Conservation (phyloP, 2,888 invertebrate genomes). For the Mellilla xanthometata region DNA sequence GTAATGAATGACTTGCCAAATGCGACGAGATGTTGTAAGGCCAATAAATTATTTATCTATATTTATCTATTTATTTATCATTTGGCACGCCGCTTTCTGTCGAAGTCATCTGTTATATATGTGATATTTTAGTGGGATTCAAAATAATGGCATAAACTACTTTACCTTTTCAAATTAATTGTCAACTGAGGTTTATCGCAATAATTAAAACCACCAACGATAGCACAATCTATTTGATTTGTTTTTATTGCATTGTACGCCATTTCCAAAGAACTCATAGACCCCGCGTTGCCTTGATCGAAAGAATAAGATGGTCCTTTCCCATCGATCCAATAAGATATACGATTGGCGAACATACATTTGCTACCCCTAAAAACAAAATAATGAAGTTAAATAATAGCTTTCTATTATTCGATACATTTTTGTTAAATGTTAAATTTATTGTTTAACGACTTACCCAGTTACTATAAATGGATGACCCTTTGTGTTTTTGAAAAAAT, state of each 20-base stretch:
- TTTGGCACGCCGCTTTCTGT: no score
- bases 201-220: slow-evolving; percentile 83
- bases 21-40: no score
- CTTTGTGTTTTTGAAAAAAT: no score
- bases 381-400: background rate
- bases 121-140: no score
- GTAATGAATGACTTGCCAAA: no score
- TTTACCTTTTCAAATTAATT: slow-evolving; percentile 42
- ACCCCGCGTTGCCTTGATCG: slow-evolving; percentile 44
- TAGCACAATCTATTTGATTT: slow-evolving; percentile 63
- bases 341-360: slow-evolving; percentile 54
- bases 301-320: slow-evolving; percentile 47
- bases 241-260: slow-evolving; percentile 44
- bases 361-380: slow-evolving; percentile 40
- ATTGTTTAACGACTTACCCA: no score
- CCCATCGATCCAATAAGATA: slow-evolving; percentile 54
- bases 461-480: no score
- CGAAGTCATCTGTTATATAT: no score
- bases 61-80: no score
- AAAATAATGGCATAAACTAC: no score
- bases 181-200: slow-evolving; percentile 71
- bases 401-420: background rate
- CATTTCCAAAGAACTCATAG: slow-evolving; percentile 45
- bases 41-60: no score
- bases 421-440: slow-evolving; percentile 6